Evolutionary conservation across 2,797 vertebrate genomes (phyloP).

Genomic region (Nasua narica): DNA sequence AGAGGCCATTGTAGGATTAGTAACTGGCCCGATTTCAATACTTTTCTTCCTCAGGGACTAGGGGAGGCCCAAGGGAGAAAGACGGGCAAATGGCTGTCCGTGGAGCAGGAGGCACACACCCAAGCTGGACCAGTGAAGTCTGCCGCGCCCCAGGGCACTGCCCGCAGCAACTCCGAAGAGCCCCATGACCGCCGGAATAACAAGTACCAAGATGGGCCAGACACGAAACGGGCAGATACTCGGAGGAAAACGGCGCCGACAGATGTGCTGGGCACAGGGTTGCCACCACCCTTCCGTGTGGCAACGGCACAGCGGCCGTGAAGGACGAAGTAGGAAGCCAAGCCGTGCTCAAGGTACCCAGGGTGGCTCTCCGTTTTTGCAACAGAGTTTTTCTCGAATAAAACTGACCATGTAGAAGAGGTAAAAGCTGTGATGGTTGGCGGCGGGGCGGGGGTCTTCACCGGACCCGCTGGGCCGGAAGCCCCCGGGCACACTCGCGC

Average conservation of each 20-base stretch:
- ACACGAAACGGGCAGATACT: not conserved
- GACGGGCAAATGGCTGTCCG: not conserved
- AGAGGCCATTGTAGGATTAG: not conserved
- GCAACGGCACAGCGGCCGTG: not conserved
- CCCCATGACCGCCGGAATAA: not conserved
- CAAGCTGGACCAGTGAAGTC: accelerated
- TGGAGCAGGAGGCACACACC: accelerated
- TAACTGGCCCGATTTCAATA: not conserved
- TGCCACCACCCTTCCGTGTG: not conserved
- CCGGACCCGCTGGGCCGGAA: not conserved
- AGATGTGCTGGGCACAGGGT: not conserved
- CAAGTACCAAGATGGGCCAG: not conserved
- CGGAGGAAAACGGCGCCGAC: not conserved
- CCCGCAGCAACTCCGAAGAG: accelerated
- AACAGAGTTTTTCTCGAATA: not conserved
- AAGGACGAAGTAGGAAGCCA: too few relatives aligned
- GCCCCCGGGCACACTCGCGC: not conserved
- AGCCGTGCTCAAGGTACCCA: not conserved
- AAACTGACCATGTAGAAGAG: not conserved
- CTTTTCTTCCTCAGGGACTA: not conserved
- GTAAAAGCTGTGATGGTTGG: not conserved
- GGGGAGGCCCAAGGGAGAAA: not conserved
- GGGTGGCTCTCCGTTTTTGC: not conserved
- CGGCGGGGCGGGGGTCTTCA: too few relatives aligned
- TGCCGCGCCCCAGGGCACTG: not conserved